A percentile compares a stretch with the other conserved stretches of the same genome.
These are phyloP conservation scores for Augiades crinisus DNA, from an alignment of 2,888 invertebrate genomes.

Conservation along the genomic window DNA sequence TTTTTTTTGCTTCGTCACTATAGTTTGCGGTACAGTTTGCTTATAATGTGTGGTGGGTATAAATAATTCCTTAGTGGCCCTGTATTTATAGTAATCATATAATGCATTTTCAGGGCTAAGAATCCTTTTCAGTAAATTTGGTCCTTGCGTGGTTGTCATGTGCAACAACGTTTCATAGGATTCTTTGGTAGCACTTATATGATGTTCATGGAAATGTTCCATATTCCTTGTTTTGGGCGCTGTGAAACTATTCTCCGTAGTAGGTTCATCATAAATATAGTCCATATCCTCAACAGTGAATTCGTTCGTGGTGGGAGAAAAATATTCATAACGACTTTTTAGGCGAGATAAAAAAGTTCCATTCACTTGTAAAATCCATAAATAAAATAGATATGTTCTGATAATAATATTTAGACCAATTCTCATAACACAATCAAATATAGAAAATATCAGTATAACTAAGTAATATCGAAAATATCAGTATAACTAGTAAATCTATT, in stretches of 20 bases:
- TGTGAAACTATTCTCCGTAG: neutral
- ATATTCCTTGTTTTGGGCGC: neutral
- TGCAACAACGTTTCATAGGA: too few species aligned
- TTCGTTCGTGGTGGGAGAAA: constrained; percentile 12
- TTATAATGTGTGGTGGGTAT: neutral
- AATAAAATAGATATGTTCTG: neutral
- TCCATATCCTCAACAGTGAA: neutral
- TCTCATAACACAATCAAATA: constrained; percentile 17
- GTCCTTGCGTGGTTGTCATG: neutral
- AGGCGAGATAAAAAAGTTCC: constrained; percentile 32
- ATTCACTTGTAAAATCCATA: constrained; percentile 11
- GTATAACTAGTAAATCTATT: too few species aligned
- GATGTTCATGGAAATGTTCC: neutral
- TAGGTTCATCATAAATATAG: neutral
- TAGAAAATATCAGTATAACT: too few species aligned
- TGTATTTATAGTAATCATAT: constrained; percentile 12
- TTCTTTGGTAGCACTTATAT: neutral
- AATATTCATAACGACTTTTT: constrained; percentile 35
- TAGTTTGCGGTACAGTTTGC: neutral
- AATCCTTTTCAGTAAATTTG: neutral
- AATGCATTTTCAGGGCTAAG: neutral
- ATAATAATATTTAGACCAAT: neutral
- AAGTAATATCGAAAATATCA: too few species aligned
- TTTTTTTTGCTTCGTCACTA: constrained; percentile 19
- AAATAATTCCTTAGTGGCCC: constrained; percentile 15